Base-by-base conservation (phyloP, 1,140 invertebrate species). In the Dufourea novaeangliae region DNA sequence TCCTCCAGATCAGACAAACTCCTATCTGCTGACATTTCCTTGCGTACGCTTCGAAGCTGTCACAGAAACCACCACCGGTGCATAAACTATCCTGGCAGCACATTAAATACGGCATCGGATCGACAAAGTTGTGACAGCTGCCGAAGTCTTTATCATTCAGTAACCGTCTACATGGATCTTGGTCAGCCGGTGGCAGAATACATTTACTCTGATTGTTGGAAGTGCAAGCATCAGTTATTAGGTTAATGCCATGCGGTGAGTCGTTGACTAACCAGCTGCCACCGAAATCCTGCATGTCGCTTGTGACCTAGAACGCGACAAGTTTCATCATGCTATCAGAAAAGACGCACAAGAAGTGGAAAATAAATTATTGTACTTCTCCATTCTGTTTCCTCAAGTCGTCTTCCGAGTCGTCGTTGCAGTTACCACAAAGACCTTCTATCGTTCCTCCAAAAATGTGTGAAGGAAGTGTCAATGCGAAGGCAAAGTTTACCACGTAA, bases 361-460 rank as follows among this genome's bases (percentile, higher is more conserved):
- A 10, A 59, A 25, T 6, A 4, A 22, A 37, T 22, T 2, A 56
- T 37, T 67, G 62, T 84, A 92, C 87, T 25, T 90, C 88, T 0
- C 94, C 94, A 54, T 94, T 90, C 12, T 91, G 91, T 72, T 93
- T 94, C n/a, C 90, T 93, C 29, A 96, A 86, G 85, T 96, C 95
- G 85, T 95, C 94, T 0, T 93, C 90, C 14, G 93, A 88, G 85
- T 96, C 93, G 14, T 93, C 93, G 80, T 97, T 96, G 87, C 97
- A 97, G 79, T 95, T 94, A 64, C 96, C 96, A 88, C 97, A 97
- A 0, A 97, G 89, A 50, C 97, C 97, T 90, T 97, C 95, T 39
- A 95, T 94, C 66, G 94, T 94, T 72, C 94, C 94, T 17, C 93
- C 94, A 88, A 97, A 97, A 27, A 95, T 92, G 59, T 95, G 94